These are phyloP conservation scores for Macroglossus sobrinus DNA, from an alignment of 2,113 vertebrate species.

Conservation along the genomic window DNA sequence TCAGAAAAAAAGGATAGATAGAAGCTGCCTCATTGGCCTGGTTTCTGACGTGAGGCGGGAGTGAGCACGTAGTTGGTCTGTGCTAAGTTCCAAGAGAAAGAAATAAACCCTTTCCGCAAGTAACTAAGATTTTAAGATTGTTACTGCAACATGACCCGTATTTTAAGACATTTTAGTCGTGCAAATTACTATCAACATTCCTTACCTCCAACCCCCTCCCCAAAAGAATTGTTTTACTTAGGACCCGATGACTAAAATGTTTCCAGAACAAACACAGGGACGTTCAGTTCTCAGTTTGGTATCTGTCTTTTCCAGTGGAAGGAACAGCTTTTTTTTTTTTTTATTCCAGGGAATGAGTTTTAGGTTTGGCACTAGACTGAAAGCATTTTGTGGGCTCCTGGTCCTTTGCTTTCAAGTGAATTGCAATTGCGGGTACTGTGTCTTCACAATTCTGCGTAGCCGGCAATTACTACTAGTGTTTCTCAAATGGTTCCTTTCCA, in stretches of 20 bases:
- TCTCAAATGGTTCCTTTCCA: conserved; percentile 62
- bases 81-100: neutral
- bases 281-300: neutral
- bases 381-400: conserved; percentile 55
- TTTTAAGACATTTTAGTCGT: neutral
- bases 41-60: neutral
- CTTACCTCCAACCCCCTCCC: fast-evolving
- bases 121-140: neutral
- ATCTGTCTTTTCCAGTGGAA: conserved; percentile 61
- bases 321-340: neutral
- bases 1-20: neutral
- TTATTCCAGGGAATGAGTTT: conserved; percentile 39
- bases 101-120: neutral
- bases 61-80: neutral
- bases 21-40: neutral
- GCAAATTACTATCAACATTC: neutral
- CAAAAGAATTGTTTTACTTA: conserved; percentile 10
- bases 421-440: conserved; percentile 43
- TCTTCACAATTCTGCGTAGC: conserved; percentile 28
- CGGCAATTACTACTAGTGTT: conserved; percentile 69
- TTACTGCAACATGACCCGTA: neutral
- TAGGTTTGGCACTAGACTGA: conserved; percentile 51
- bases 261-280: conserved; percentile 42
- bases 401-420: conserved; percentile 52
- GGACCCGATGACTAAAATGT: neutral